Evolutionary conservation across 2,888 invertebrate species (phyloP), one percentile per base, ranked within the genome.

Genomic region (Ischnus inquisitorius): DNA sequence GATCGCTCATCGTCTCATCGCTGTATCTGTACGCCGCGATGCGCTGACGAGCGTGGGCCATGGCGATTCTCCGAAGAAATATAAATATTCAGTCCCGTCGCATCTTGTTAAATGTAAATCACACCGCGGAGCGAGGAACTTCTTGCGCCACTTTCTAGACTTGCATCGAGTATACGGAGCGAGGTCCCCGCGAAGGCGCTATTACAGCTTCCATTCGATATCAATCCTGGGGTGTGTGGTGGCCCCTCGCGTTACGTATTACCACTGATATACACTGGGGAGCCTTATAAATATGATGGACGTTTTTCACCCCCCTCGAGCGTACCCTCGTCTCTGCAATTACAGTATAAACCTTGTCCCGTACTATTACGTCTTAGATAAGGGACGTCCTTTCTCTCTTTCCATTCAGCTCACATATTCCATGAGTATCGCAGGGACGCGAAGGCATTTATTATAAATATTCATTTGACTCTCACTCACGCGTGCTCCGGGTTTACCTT

Each of bases 271-370:
- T 75, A 64, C 82, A 79, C 83, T 22, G 28, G 79, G 79, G 83
- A 79, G 75, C 46, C 46, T 69, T 75, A 79, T 72, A 79, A 79
- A 83, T 83, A 75, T 83, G 79, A 83, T 79, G 64, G 79, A 71
- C 83, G 79, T 79, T 75, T 83, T 76, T 46, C 19, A 39, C 62
- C 69, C 69, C 69, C 74, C 69, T 43, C 39, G 39, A 16, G 28
- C 5, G 10, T 10, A 75, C 16, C 12, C 19, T 16, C 43, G 51
- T 41, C 41, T 43, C 25, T 57, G 6, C 77, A 34, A n/a, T 16
- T n/a, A 39, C 22, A 48, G 43, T 39, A 51, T 65, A 72, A 60
- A 19, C 46, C 67, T 69, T 28, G 51, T 68, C 43, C 46, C 68
- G 12, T 68, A n/a, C 71, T 19, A 71, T 71, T 71, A 76, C 54